Percentiles rank a stretch among this genome's conserved stretches.
These are phyloP conservation scores for Condylura cristata DNA, from an alignment of 2,113 vertebrate genomes.

Conservation along the genomic window DNA sequence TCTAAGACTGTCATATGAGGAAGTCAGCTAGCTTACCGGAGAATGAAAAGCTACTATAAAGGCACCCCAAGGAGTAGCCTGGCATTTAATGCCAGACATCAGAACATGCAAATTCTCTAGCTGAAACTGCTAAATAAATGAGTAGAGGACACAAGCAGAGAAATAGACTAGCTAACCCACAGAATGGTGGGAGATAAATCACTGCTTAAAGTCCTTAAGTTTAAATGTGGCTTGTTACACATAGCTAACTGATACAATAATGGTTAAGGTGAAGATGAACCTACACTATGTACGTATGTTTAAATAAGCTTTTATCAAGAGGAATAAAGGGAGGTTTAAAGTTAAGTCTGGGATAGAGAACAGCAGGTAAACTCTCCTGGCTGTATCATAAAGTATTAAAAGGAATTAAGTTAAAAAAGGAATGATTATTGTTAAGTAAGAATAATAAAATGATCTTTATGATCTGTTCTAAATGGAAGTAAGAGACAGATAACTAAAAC, in stretches of 20 bases:
- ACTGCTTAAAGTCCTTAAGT: not conserved
- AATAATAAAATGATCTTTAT: not conserved
- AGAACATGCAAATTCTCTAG: not conserved
- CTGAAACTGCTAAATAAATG: not conserved
- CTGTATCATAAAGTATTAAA: not conserved
- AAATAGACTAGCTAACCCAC: not conserved
- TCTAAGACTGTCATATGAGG: not conserved
- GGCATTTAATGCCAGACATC: not conserved
- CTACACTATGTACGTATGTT: not conserved
- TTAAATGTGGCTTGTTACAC: not conserved
- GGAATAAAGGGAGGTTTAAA: not conserved
- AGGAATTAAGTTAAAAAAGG: not conserved
- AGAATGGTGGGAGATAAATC: not conserved
- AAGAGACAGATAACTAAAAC: not conserved
- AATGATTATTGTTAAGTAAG: not conserved
- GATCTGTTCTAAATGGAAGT: conserved; percentile 13
- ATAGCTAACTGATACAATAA: not conserved
- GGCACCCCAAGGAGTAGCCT: not conserved
- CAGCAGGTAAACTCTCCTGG: not conserved
- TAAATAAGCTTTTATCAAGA: not conserved
- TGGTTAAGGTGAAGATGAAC: not conserved
- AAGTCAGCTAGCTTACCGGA: not conserved
- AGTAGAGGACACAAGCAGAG: not conserved
- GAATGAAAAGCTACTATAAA: not conserved
- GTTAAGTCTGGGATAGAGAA: not conserved